Evolutionary conservation across 2,797 vertebrate species (phyloP).

Genomic region (Clamator glandarius): DNA sequence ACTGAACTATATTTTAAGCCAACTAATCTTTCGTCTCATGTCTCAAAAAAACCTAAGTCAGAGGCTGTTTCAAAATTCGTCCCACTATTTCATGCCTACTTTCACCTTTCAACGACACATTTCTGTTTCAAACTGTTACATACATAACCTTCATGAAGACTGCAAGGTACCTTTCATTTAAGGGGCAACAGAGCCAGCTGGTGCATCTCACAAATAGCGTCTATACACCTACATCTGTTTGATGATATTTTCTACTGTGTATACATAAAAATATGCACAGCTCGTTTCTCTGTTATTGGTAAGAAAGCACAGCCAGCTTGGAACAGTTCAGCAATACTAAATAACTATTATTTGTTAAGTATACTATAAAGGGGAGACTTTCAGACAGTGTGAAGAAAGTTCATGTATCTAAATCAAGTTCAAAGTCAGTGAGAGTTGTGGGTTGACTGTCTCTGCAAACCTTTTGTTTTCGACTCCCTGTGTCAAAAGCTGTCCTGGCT

Average conservation of each 20-base stretch:
- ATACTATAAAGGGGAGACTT: not conserved
- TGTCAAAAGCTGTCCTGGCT: not conserved
- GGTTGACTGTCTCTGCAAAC: not conserved
- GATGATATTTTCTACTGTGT: not conserved
- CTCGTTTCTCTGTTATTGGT: not conserved
- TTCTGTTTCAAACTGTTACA: slow-evolving; percentile 42
- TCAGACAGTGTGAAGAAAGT: not conserved
- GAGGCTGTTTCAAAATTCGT: slow-evolving; percentile 6
- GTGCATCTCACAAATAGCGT: slow-evolving; percentile 40
- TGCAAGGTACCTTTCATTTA: not conserved
- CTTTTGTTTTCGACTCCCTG: not conserved
- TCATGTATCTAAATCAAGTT: not conserved
- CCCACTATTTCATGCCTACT: not conserved
- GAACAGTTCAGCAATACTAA: not conserved
- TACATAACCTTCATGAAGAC: slow-evolving; percentile 14
- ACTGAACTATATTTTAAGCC: not conserved
- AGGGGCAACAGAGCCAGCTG: slow-evolving; percentile 59
- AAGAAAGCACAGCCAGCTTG: not conserved
- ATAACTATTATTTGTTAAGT: not conserved
- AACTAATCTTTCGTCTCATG: not conserved
- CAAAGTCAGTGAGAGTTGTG: not conserved
- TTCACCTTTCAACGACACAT: slow-evolving; percentile 27
- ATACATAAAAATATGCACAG: not conserved
- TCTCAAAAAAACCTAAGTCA: not conserved
- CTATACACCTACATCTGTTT: slow-evolving; percentile 59